phyloP scores from a whole-genome alignment of 37 sponge, comb jelly and placozoan genomes.

The Halichondria panicea region DNA sequence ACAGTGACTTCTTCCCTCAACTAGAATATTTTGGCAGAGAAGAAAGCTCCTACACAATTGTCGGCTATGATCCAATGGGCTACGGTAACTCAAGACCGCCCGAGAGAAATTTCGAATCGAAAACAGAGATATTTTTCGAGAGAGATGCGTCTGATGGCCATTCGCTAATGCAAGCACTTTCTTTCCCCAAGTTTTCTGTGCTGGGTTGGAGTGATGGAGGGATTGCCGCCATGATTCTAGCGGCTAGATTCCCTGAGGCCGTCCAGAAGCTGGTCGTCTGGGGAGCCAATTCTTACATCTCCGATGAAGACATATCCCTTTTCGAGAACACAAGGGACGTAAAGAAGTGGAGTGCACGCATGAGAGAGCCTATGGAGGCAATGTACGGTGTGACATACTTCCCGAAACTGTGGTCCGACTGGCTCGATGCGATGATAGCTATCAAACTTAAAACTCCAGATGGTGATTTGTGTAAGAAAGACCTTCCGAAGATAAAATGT shows the following conservation, averaged over 20 bases:
- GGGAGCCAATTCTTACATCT: slow-evolving; percentile 66
- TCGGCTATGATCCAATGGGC: slow-evolving; percentile 47
- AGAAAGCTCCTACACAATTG: slow-evolving; percentile 16
- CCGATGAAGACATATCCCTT: slow-evolving; percentile 50
- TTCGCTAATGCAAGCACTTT: slow-evolving; percentile 50
- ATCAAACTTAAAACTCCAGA: not conserved
- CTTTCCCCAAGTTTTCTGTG: slow-evolving; percentile 50
- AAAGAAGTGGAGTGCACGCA: slow-evolving; percentile 44
- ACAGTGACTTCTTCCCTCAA: slow-evolving; percentile 28
- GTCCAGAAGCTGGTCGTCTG: slow-evolving; percentile 65
- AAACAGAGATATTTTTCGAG: slow-evolving; percentile 10
- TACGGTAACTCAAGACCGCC: slow-evolving; percentile 61
- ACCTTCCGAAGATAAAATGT: slow-evolving; percentile 24
- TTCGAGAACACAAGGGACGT: slow-evolving; percentile 52
- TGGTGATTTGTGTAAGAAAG: slow-evolving; percentile 55
- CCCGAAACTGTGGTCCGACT: slow-evolving; percentile 44
- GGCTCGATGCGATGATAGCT: slow-evolving; percentile 35
- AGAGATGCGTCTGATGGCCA: slow-evolving; percentile 56
- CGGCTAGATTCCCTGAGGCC: slow-evolving; percentile 33
- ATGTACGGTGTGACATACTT: slow-evolving; percentile 62
- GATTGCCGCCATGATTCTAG: slow-evolving; percentile 41
- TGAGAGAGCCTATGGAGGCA: slow-evolving; percentile 25
- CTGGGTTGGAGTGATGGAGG: slow-evolving; percentile 88
- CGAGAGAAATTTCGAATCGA: slow-evolving; percentile 4
- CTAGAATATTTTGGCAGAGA: slow-evolving; percentile 28